Base-by-base conservation (phyloP, 2,888 invertebrate species). In the Carabus problematicus region DNA sequence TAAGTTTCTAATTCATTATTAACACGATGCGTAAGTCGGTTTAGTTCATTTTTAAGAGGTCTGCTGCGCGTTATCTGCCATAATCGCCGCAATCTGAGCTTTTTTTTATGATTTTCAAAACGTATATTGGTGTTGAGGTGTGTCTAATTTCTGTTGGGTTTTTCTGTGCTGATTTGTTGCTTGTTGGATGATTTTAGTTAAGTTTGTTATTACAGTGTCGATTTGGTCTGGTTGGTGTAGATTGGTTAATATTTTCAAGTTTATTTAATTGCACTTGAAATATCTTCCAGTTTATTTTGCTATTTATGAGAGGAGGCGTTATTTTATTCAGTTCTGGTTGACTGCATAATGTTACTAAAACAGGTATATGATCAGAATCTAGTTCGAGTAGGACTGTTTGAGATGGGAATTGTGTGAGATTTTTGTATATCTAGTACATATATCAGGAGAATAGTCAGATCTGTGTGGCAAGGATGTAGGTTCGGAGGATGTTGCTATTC, bases 351-450 rank as follows among this genome's bases (percentile, higher is more conserved):
- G 70, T 56, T 66, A 64, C 45, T 45, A 70, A n/a, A 66, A 62
- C 56, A 16, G 67, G 52, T 16, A 59, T 47, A 52, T 68, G 63
- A 45, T 71, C 69, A 6, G 71, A 72, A 49, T 70, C 58, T 39
- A 72, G 54, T 62, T 71, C 67, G 41, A 56, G 9, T 14, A 72
- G 14, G 12, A 71, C 70, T 52, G 1, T 70, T 72, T 72, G 71
- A 59, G 11, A 60, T 19, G 43, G 16, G 41, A 19, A 14, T 12
- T 40, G 43, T 16, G 11, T 16, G 12, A 66, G 14, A 40, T 52
- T 63, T 39, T 18, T 63, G 14, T 63, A 40, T 29, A 63, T 16
- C 7, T 39, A 11, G 39, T 47, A 52, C 49, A 54, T 39, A 68
- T 54, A 40, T 68, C 68, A 12, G 60, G 45, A 41, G 54, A 52